Base-by-base conservation (phyloP, 2,797 vertebrate species). In the Glyptemys insculpta region DNA sequence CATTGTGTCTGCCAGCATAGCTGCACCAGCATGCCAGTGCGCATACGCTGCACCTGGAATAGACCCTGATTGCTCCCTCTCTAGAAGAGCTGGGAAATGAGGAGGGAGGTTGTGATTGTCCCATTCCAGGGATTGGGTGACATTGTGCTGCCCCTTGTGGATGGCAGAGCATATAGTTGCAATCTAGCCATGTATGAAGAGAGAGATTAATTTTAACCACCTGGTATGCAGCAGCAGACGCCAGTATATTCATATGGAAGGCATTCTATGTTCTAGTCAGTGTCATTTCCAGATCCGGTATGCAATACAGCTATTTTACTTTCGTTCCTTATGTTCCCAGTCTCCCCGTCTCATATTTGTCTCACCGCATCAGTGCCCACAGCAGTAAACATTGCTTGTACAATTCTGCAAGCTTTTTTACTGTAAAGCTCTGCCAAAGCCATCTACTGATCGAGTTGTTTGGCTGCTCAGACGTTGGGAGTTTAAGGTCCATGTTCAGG, bases 401-500 rank as follows among this genome's bases (percentile, higher is more conserved):
- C 34, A 89, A 78, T 83, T 86, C 76, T 91, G 21, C 79, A 90
- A 92, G 84, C 54, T 94, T 93, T 78, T 54, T 44, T 37, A 72
- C 53, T 7, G 87, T 72, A 57, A 53, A 92, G 44, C 92, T 94
- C 93, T 88, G 87, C 56, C 74, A 91, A 93, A 85, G 47, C 72
- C 86, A 92, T 27, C 79, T 97, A 95, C 93, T 94, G 91, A 95
- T 87, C 37, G 47, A 86, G 41, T 85, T 37, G 76, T 62, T 91
- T 88, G 72, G 29, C 29, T 31, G 53, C 41, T 53, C 29, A 18
- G 44, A 37, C 65, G 79, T 76, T 96, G 80, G 41, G 78, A 89
- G 93, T 90, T 94, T 94, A 88, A 94, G 47, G 50, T 54, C n/a
- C 37, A 72, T 12, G 53, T n/a, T 92, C n/a, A 59, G 76, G 59